phyloP scores from a whole-genome alignment of 2,113 vertebrate genomes.

The Bos indicus region DNA sequence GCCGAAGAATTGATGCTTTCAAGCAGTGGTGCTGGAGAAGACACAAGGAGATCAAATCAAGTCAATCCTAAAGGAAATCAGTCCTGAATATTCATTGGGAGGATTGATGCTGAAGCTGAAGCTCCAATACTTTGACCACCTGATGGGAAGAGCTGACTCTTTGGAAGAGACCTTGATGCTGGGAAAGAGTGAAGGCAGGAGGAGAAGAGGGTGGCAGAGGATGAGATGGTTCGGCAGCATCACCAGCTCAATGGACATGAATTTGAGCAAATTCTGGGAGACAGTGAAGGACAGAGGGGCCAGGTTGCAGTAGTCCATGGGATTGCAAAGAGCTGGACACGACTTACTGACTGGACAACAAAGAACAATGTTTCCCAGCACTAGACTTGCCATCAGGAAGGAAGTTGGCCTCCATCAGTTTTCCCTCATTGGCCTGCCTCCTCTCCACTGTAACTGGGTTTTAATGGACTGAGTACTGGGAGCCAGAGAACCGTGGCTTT shows the following conservation, averaged over 20 bases:
- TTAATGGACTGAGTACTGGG: background rate
- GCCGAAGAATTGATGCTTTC: background rate
- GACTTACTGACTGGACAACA: background rate
- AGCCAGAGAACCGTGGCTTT: background rate
- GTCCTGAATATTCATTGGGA: background rate
- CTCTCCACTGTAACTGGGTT: background rate
- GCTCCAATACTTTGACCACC: background rate
- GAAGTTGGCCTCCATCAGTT: background rate
- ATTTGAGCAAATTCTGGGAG: background rate
- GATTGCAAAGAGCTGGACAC: background rate
- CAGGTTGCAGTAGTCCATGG: background rate
- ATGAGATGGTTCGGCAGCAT: background rate
- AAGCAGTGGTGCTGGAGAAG: background rate
- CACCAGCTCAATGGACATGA: background rate
- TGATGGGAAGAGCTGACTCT: background rate
- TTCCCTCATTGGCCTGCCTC: rapidly evolving
- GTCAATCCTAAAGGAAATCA: background rate
- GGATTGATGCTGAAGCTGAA: background rate
- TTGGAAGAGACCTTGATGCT: background rate
- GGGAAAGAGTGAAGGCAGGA: background rate
- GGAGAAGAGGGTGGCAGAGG: background rate
- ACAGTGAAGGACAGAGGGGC: background rate
- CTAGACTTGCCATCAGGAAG: background rate
- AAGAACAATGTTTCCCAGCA: background rate
- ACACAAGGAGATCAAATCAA: background rate